Conservation (phyloP, 2,113 vertebrate species). For the Myiopsitta monachus region DNA sequence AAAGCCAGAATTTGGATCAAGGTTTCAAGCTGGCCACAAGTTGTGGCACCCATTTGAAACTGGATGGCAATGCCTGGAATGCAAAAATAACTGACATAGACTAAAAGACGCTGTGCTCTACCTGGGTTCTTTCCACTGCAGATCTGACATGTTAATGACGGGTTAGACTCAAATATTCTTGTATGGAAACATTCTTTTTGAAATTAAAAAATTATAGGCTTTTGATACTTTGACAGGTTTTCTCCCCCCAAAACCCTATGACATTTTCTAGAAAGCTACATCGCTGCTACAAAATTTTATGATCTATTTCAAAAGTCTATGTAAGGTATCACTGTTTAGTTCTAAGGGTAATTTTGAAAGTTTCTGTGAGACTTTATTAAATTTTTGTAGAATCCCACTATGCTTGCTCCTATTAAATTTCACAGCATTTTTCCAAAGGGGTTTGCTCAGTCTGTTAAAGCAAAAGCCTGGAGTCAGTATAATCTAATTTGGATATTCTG, state of each 20-base stretch:
- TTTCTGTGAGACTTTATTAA: slow-evolving; percentile 18
- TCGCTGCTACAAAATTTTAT: background rate
- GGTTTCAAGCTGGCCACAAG: background rate
- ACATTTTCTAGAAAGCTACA: background rate
- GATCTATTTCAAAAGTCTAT: background rate
- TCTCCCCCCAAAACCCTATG: background rate
- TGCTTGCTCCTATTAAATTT: slow-evolving; percentile 12
- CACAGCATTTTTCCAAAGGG: slow-evolving; percentile 24
- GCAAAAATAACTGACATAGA: background rate
- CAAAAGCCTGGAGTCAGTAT: slow-evolving; percentile 23
- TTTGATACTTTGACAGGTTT: background rate
- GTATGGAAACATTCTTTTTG: slow-evolving; percentile 1
- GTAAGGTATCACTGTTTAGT: background rate
- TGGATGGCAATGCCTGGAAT: slow-evolving; percentile 26
- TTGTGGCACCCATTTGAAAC: background rate
- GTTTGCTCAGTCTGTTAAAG: slow-evolving; percentile 27
- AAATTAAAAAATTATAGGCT: slow-evolving; percentile 2
- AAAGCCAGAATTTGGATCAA: background rate
- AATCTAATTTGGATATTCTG: slow-evolving; percentile 40
- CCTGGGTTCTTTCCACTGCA: slow-evolving; percentile 26
- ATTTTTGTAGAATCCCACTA: background rate
- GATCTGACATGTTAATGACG: background rate
- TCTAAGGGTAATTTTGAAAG: slow-evolving; percentile 4
- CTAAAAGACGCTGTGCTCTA: background rate
- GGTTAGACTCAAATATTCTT: background rate